Conservation (phyloP, 1,140 invertebrate genomes). For the Periplaneta americana region DNA sequence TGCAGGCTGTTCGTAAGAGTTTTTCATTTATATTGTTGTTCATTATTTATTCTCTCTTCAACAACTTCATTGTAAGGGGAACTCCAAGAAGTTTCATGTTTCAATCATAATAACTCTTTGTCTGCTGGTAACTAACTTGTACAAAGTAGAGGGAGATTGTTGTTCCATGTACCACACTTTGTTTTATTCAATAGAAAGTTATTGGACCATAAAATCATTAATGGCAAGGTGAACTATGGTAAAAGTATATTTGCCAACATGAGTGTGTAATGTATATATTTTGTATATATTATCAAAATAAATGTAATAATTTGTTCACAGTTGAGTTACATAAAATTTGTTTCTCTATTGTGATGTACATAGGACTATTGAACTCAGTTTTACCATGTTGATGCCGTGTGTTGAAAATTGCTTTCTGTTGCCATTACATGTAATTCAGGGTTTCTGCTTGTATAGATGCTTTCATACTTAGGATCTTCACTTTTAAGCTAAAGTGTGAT, state of each 20-base stretch:
- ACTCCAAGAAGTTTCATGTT: conserved; percentile 16
- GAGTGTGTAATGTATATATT: background rate
- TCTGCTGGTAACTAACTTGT: background rate
- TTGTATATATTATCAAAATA: background rate
- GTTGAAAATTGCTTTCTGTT: background rate
- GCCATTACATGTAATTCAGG: background rate
- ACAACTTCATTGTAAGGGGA: conserved; percentile 14
- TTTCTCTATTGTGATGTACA: background rate
- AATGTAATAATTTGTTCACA: background rate
- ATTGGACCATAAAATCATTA: background rate
- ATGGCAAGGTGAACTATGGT: background rate
- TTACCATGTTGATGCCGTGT: background rate
- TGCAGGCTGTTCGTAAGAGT: background rate
- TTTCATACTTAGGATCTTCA: too few relatives aligned
- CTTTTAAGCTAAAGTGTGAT: background rate
- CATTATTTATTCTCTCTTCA: conserved; percentile 6
- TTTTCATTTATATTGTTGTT: conserved; percentile 1
- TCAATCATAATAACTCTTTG: background rate
- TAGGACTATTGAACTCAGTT: background rate
- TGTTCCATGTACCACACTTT: background rate
- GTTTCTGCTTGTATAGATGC: background rate
- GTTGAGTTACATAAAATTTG: background rate
- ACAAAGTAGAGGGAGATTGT: background rate
- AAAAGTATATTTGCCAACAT: background rate
- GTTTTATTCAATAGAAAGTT: background rate